Percentiles rank a stretch among this genome's conserved stretches.
Evolutionary conservation across 2,888 invertebrate species (phyloP).

Genomic region (Branchipolynoe longqiensis): DNA sequence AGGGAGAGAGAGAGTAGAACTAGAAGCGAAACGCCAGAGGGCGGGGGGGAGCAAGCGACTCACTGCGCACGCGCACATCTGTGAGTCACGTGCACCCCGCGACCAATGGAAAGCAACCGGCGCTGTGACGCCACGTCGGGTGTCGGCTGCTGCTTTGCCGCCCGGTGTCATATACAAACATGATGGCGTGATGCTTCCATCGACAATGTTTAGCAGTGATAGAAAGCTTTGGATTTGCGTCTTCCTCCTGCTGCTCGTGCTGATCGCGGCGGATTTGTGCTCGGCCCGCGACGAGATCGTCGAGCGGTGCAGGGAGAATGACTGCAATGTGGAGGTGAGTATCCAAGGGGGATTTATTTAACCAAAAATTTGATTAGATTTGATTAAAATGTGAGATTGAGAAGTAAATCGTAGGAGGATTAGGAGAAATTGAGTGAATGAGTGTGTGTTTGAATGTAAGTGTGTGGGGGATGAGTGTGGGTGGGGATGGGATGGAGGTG

Average conservation of each 20-base stretch:
- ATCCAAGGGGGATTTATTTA: not conserved
- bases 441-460: not conserved
- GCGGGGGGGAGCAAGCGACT: too few species aligned
- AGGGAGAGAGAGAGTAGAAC: too few species aligned
- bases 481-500: not conserved
- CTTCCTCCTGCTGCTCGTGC: not conserved
- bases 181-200: conserved; percentile 36
- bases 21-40: too few species aligned
- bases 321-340: conserved; percentile 39
- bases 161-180: conserved; percentile 43
- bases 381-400: too few species aligned
- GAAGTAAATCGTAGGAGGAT: too few species aligned
- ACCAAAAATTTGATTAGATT: too few species aligned
- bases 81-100: not conserved
- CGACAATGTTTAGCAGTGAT: conserved; percentile 41
- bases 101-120: not conserved
- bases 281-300: not conserved
- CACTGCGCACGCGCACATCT: too few species aligned
- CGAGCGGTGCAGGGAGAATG: conserved; percentile 6
- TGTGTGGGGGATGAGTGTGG: not conserved
- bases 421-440: not conserved
- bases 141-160: not conserved
- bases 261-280: not conserved
- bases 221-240: conserved; percentile 42
- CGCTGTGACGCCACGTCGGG: conserved; percentile 1